phyloP scores from a whole-genome alignment of 2,888 invertebrate genomes.

The Entomobrya proxima region DNA sequence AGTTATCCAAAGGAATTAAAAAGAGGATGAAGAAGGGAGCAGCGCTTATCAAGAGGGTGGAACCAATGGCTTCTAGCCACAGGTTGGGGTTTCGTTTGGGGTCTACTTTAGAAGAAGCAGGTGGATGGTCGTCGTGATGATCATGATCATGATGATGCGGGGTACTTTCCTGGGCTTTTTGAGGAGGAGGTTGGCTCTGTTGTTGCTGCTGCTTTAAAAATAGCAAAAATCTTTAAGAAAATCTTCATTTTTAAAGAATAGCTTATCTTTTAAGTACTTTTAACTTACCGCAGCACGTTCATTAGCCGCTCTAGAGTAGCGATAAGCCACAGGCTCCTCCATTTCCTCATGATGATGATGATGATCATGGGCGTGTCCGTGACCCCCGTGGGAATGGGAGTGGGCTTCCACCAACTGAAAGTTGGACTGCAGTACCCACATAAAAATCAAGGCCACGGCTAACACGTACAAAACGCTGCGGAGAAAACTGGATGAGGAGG shows the following conservation, averaged over 20 bases:
- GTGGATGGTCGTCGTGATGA: background rate
- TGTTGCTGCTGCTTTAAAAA: slow-evolving; percentile 1
- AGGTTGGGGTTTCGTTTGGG: slow-evolving; percentile 77
- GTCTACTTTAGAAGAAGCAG: background rate
- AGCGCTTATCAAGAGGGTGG: slow-evolving; percentile 95
- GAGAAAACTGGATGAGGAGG: background rate
- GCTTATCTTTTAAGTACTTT: background rate
- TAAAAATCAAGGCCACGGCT: slow-evolving; percentile 67
- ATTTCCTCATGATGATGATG: slow-evolving; percentile 76
- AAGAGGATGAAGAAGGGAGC: slow-evolving; percentile 96
- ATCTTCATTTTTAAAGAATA: background rate
- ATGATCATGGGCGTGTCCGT: slow-evolving; percentile 77
- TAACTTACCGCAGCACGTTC: slow-evolving; percentile 36
- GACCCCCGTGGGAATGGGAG: slow-evolving; percentile 66
- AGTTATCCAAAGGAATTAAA: slow-evolving; percentile 93
- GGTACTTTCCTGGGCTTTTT: no score
- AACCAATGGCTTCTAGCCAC: slow-evolving; percentile 90
- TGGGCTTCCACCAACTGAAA: slow-evolving; percentile 73
- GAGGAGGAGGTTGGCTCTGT: background rate
- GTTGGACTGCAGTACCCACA: slow-evolving; percentile 74
- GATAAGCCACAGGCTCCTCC: slow-evolving; percentile 54
- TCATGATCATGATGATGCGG: background rate
- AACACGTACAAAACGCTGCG: slow-evolving; percentile 51
- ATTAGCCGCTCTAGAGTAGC: slow-evolving; percentile 52
- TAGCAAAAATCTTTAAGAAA: background rate